These are phyloP conservation scores for Monoplex corrugatus DNA, from an alignment of 2,888 invertebrate species.

Conservation along the genomic window DNA sequence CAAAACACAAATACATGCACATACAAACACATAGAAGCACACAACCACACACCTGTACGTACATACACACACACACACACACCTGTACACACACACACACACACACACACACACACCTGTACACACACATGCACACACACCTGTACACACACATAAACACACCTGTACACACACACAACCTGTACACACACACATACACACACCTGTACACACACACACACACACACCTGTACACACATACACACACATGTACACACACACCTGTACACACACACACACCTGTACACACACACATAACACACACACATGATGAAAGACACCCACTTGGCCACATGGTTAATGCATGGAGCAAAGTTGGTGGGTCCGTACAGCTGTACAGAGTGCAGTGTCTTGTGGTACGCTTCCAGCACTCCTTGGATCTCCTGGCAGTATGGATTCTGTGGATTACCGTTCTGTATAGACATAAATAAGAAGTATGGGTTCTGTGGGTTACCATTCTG, in stretches of 20 bases:
- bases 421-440: slow-evolving; percentile 82
- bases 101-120: background rate
- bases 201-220: background rate
- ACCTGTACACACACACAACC: too few relatives aligned
- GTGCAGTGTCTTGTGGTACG: slow-evolving; percentile 83
- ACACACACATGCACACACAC: background rate
- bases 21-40: background rate
- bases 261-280: background rate
- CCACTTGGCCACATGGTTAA: slow-evolving; percentile 83
- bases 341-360: slow-evolving; percentile 85
- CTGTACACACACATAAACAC: too few relatives aligned
- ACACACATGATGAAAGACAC: background rate
- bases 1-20: background rate
- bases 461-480: slow-evolving; percentile 80
- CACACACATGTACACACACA: background rate
- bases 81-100: too few relatives aligned
- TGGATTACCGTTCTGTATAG: slow-evolving; percentile 81
- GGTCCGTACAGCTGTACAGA: slow-evolving; percentile 84
- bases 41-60: too few relatives aligned
- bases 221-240: background rate
- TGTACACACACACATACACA: background rate
- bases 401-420: slow-evolving; percentile 83
- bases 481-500: slow-evolving; percentile 83
- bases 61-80: too few relatives aligned
- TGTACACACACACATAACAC: background rate